These are phyloP conservation scores for Drosophila leonis DNA, from an alignment of 2,888 invertebrate species.

Conservation along the genomic window DNA sequence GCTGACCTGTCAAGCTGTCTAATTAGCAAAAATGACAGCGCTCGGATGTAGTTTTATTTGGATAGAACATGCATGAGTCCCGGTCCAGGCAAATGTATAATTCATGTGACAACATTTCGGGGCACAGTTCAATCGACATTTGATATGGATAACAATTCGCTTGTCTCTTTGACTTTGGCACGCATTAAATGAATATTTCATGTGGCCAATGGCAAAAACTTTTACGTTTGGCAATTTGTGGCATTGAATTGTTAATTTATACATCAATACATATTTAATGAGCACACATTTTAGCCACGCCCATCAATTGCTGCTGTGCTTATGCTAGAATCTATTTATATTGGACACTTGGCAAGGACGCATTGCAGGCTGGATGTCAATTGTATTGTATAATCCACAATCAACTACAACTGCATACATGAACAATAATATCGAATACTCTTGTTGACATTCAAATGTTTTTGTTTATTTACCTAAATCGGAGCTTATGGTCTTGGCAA, in stretches of 20 bases:
- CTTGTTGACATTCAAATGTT: background rate
- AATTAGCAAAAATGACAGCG: slow-evolving; percentile 10
- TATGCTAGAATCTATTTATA: slow-evolving; percentile 5
- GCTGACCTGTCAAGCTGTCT: slow-evolving; percentile 12
- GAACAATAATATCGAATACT: background rate
- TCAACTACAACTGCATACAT: background rate
- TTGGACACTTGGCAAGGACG: background rate
- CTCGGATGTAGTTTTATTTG: slow-evolving; percentile 1
- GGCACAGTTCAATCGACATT: slow-evolving; percentile 31
- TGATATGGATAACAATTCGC: slow-evolving; percentile 35
- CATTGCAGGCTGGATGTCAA: background rate
- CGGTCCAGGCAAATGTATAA: slow-evolving; percentile 41
- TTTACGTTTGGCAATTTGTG: slow-evolving; percentile 38
- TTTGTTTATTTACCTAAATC: background rate
- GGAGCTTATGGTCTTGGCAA: background rate
- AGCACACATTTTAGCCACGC: slow-evolving; percentile 21
- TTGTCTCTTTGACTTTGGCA: slow-evolving; percentile 55
- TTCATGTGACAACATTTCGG: slow-evolving; percentile 52
- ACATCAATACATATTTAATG: slow-evolving; percentile 53
- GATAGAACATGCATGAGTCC: slow-evolving; percentile 23
- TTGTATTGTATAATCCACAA: background rate
- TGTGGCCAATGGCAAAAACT: slow-evolving; percentile 37
- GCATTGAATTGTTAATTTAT: slow-evolving; percentile 48
- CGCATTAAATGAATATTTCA: slow-evolving; percentile 63
- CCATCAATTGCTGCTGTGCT: background rate